phyloP scores from a whole-genome alignment of 2,888 invertebrate genomes.

The Idaea straminata region DNA sequence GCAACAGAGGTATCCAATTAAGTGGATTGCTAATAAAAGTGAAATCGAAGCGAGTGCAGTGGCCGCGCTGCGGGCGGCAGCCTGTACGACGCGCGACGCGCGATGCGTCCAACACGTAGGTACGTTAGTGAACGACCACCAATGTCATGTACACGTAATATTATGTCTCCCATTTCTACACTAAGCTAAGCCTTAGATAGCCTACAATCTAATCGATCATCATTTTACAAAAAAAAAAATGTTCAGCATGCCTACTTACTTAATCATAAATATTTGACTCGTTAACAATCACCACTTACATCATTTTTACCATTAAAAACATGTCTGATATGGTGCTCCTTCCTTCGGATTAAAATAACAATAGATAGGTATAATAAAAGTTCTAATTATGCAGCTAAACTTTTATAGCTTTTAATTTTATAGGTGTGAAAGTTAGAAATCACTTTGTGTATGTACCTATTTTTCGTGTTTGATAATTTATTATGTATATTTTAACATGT shows the following conservation, averaged over 20 bases:
- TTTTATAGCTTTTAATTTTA: constrained; percentile 1
- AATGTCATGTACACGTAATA: neutral
- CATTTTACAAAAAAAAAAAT: too few species aligned
- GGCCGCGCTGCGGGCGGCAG: constrained; percentile 54
- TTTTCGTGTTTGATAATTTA: neutral
- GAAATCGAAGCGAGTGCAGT: constrained; percentile 79
- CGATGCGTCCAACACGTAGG: constrained; percentile 17
- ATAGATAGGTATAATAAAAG: neutral
- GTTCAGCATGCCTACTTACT: too few species aligned
- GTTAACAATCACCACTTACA: neutral
- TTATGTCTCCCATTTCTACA: neutral
- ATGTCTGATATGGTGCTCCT: neutral
- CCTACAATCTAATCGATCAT: too few species aligned
- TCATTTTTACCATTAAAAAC: neutral
- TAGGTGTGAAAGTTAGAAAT: neutral
- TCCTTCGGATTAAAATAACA: neutral
- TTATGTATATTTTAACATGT: neutral
- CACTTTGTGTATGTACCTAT: neutral
- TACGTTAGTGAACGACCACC: constrained; percentile 15
- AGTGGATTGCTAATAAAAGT: constrained; percentile 80
- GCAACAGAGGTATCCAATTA: constrained; percentile 78
- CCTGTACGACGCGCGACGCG: constrained; percentile 14
- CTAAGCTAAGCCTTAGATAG: neutral
- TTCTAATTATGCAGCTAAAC: neutral
- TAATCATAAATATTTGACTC: neutral